phyloP scores from a whole-genome alignment of 2,113 vertebrate species.

The Engystomops pustulosus region DNA sequence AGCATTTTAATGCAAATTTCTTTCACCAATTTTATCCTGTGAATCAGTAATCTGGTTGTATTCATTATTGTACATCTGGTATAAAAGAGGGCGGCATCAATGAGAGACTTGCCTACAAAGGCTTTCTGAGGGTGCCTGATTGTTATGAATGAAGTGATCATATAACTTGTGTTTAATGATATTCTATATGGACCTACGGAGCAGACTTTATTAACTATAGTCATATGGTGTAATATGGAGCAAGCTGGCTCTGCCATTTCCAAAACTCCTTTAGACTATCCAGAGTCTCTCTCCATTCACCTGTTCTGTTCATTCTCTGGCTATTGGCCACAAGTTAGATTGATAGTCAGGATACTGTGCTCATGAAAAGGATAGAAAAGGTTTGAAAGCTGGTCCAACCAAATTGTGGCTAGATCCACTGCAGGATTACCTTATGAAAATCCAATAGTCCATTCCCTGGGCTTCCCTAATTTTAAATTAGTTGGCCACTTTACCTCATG shows the following conservation, averaged over 20 bases:
- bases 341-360: not conserved
- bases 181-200: not conserved
- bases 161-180: not conserved
- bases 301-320: not conserved
- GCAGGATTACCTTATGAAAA: too few species aligned
- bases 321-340: not conserved
- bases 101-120: not conserved
- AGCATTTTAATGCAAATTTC: not conserved
- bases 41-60: not conserved
- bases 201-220: not conserved
- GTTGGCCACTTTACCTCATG: too few species aligned
- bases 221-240: too few species aligned
- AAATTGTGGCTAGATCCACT: too few species aligned
- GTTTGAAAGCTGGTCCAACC: too few species aligned
- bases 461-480: too few species aligned
- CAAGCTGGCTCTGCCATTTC: not conserved
- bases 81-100: not conserved
- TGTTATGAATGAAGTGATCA: too few species aligned
- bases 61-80: not conserved
- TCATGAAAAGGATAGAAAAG: too few species aligned
- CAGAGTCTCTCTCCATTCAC: not conserved
- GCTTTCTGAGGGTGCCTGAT: not conserved
- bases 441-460: too few species aligned
- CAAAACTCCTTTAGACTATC: not conserved
- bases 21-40: not conserved